phyloP scores from a whole-genome alignment of 2,113 vertebrate species.

The Actenoides lindsayi region DNA sequence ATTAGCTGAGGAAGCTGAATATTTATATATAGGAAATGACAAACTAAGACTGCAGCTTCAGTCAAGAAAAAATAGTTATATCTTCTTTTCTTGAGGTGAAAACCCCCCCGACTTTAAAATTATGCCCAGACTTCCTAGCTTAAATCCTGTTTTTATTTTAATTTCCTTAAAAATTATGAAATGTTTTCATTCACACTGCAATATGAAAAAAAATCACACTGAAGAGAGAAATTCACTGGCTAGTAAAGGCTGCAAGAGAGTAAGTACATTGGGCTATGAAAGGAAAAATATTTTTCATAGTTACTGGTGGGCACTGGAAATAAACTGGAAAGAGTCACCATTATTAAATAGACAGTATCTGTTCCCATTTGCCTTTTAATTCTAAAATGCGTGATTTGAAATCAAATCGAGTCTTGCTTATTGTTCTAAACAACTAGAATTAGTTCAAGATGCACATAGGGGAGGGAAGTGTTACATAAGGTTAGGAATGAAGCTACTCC shows the following conservation, averaged over 20 bases:
- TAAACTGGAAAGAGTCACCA: not conserved
- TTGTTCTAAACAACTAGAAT: not conserved
- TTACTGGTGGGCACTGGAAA: not conserved
- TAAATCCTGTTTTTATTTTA: not conserved
- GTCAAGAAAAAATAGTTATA: not conserved
- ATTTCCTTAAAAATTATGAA: not conserved
- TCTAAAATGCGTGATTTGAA: not conserved
- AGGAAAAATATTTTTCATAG: not conserved
- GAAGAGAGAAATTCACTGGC: not conserved
- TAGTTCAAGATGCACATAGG: not conserved
- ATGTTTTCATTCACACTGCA: not conserved
- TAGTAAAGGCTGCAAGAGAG: not conserved
- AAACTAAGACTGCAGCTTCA: not conserved
- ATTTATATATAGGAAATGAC: not conserved
- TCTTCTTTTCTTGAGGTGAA: not conserved
- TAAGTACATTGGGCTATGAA: not conserved
- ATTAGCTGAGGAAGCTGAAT: not conserved
- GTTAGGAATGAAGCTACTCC: not conserved
- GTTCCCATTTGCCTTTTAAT: not conserved
- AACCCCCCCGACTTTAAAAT: not conserved
- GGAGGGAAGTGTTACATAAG: not conserved
- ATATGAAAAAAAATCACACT: not conserved
- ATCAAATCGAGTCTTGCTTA: not conserved
- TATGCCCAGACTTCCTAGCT: not conserved
- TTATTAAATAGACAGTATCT: not conserved